Conservation (phyloP, 2,797 vertebrate genomes). For the Apogon hyalosoma region DNA sequence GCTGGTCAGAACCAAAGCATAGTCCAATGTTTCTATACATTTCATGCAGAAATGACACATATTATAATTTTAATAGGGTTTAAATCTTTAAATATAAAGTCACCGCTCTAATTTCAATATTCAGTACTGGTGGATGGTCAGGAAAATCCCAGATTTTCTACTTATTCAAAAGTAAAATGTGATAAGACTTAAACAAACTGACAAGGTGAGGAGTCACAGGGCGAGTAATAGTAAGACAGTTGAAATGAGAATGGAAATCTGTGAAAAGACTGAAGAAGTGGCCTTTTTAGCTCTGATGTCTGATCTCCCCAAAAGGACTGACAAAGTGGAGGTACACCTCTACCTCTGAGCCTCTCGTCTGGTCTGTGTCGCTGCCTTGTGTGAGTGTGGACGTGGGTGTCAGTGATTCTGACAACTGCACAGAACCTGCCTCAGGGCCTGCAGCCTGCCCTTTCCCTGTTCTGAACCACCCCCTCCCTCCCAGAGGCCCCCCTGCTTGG, state of each 20-base stretch:
- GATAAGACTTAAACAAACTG: constrained; percentile 23
- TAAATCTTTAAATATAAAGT: not conserved
- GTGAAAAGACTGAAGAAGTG: constrained; percentile 34
- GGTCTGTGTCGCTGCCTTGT: constrained; percentile 31
- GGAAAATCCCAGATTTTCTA: not conserved
- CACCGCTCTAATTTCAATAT: not conserved
- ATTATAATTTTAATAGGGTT: no score
- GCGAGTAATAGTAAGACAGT: constrained; percentile 30
- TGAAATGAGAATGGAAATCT: constrained; percentile 29
- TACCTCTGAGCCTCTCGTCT: constrained; percentile 24
- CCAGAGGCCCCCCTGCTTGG: constrained; percentile 23
- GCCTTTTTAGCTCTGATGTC: constrained; percentile 1
- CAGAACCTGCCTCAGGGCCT: constrained; percentile 44
- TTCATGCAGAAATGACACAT: not conserved
- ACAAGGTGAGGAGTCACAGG: constrained; percentile 6
- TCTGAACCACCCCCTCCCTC: not conserved
- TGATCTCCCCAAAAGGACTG: constrained; percentile 12
- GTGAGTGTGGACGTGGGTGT: constrained; percentile 38
- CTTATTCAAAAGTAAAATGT: constrained; percentile 19
- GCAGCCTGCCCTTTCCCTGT: constrained; percentile 51
- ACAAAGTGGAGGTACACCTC: constrained; percentile 15
- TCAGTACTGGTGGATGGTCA: not conserved
- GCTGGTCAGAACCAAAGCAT: no score
- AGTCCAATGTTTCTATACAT: no score
- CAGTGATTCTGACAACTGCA: constrained; percentile 70